Evolutionary conservation across 2,113 vertebrate species (phyloP), one percentile per base, ranked within the genome.

Genomic region (Nyctibius bracteatus): DNA sequence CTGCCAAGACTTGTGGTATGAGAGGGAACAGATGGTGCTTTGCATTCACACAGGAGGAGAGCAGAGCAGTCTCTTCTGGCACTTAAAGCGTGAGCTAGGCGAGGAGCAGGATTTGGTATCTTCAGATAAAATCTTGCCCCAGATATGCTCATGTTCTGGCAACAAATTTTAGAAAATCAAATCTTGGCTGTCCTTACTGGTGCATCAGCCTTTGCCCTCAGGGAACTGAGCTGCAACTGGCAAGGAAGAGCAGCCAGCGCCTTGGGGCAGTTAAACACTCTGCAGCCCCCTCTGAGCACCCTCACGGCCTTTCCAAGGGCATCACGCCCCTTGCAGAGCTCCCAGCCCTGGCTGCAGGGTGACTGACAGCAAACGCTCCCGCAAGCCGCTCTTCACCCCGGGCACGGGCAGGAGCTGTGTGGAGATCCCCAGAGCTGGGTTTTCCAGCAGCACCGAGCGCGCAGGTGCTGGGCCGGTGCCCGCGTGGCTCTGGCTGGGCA

Each of bases 1-100:
- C 18, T 31, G 63, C 94, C 95, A 94, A 86, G 87, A 46, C 51
- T 90, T 77, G 62, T 31, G 83, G 62, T 70, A 58, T 43, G 52
- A 94, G 94, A 91, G 89, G 90, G 92, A 94, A 55, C 94, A 96
- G 93, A 97, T 96, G 93, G 90, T 62, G 59, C 87, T 93, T 93
- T 57, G 49, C 89, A 62, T 77, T 92, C 92, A 82, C 85, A 91
- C 54, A 80, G 82, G 84, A 72, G 0, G 3, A 73, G 93, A 90
- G 71, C 79, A 87, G 87, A 80, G 67, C 82, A 96, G 47, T 52
- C 85, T 95, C 62, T 97, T 86, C 92, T 95, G 84, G 84, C 87
- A 58, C 87, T 90, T 79, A 8, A 85, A 90, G 82, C 81, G 85
- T 67, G 62, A 95, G 71, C 20, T 71, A 75, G 81, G 90, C 46